These are phyloP conservation scores for Drosophila pullipes DNA, from an alignment of 2,888 invertebrate genomes.

Conservation along the genomic window DNA sequence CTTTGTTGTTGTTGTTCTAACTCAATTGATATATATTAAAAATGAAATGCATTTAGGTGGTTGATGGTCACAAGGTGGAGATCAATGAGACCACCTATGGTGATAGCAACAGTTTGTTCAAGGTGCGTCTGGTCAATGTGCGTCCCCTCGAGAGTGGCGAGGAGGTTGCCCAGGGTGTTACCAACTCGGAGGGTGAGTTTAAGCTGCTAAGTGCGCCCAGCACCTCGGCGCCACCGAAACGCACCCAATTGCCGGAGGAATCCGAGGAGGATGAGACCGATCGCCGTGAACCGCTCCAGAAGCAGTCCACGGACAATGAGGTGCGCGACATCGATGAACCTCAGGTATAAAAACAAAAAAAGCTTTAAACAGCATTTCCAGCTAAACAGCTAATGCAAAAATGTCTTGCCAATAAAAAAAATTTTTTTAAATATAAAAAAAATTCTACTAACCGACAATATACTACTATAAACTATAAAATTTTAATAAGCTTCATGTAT, in stretches of 20 bases:
- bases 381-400: constrained; percentile 46
- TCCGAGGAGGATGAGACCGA: constrained; percentile 72
- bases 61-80: constrained; percentile 87
- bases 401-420: constrained; percentile 48
- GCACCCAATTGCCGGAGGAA: constrained; percentile 54
- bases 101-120: constrained; percentile 84
- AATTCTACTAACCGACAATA: constrained; percentile 61
- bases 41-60: constrained; percentile 82
- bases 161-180: constrained; percentile 69
- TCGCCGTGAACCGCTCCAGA: constrained; percentile 74
- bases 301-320: constrained; percentile 81
- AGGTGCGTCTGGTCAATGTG: constrained; percentile 86
- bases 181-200: constrained; percentile 38
- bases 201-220: constrained; percentile 40
- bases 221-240: constrained; percentile 53
- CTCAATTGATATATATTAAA: background rate
- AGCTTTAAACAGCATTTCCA: constrained; percentile 32
- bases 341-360: constrained; percentile 82
- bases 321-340: constrained; percentile 82
- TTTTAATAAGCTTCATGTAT: constrained; percentile 48
- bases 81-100: constrained; percentile 87
- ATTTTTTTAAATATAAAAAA: background rate
- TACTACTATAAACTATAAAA: constrained; percentile 42
- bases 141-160: constrained; percentile 85
- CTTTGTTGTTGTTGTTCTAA: background rate